A percentile compares a stretch with the other conserved stretches of the same genome.
phyloP scores from a whole-genome alignment of 1,140 invertebrate species.

The Wiebesia pumilae region DNA sequence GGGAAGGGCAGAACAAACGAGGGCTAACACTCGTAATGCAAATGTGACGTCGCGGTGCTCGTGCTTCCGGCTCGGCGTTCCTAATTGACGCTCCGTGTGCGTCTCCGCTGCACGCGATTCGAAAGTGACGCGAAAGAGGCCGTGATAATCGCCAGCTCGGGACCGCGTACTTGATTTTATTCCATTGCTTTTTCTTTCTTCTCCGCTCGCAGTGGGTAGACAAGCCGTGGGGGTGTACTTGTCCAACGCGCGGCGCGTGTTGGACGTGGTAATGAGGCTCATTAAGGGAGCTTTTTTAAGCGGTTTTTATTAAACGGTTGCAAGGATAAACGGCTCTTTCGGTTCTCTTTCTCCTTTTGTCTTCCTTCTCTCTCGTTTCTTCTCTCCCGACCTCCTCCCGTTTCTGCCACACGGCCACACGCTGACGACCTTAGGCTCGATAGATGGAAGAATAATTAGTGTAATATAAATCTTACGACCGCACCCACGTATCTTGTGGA shows the following conservation, averaged over 20 bases:
- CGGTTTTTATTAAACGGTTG: neutral
- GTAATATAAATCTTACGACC: neutral
- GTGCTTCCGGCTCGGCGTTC: constrained; percentile 32
- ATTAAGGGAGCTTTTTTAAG: neutral
- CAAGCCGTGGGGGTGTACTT: neutral
- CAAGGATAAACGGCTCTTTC: neutral
- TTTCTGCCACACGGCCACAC: no score
- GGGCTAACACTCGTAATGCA: constrained; percentile 5
- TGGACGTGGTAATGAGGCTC: neutral
- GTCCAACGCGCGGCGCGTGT: neutral
- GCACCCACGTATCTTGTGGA: neutral
- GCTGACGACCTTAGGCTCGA: neutral
- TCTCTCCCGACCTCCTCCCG: neutral
- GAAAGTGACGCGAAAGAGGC: neutral
- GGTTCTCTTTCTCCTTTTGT: neutral
- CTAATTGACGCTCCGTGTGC: constrained; percentile 10
- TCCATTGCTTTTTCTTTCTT: neutral
- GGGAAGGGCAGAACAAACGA: no score
- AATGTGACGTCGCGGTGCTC: neutral
- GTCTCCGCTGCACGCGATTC: neutral
- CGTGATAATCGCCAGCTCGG: neutral
- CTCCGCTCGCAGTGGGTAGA: neutral
- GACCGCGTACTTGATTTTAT: neutral
- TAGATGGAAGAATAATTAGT: neutral
- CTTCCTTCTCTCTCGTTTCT: neutral